These are phyloP conservation scores for Zelleria hepariella DNA, from an alignment of 2,888 invertebrate genomes.

Conservation along the genomic window DNA sequence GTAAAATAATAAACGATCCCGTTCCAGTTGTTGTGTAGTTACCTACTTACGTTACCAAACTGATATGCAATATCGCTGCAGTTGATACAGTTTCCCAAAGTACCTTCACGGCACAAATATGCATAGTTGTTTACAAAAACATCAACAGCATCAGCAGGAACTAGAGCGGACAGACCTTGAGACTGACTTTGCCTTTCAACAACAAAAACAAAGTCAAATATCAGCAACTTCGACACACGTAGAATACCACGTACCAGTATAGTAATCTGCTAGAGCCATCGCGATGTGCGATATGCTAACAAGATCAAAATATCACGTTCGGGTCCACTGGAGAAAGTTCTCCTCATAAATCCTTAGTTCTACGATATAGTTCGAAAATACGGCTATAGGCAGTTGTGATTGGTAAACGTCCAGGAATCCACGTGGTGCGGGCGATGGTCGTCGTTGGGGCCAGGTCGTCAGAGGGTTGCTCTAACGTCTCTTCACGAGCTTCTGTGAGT, in stretches of 20 bases:
- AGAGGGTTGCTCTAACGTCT: conserved; percentile 80
- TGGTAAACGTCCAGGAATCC: conserved; percentile 43
- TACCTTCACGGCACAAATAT: conserved; percentile 5
- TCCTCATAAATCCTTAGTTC: conserved; percentile 47
- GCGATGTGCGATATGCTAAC: conserved; percentile 36
- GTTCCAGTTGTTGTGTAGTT: conserved; percentile 19
- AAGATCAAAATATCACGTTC: background rate
- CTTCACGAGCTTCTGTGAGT: conserved; percentile 93
- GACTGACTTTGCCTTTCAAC: conserved; percentile 31
- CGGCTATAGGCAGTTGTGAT: conserved; percentile 57
- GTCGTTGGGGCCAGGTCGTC: conserved; percentile 43
- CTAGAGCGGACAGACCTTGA: conserved; percentile 49
- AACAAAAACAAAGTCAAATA: conserved; percentile 33
- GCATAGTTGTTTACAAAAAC: conserved; percentile 1
- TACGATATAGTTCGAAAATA: conserved; percentile 46
- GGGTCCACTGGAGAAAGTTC: conserved; percentile 22
- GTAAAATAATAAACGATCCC: conserved; percentile 27
- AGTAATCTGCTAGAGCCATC: conserved; percentile 63
- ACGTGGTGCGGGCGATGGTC: conserved; percentile 54
- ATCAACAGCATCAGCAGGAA: conserved; percentile 20
- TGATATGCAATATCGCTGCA: background rate
- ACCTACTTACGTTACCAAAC: no score
- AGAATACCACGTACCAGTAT: conserved; percentile 52
- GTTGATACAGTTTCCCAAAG: conserved; percentile 2
- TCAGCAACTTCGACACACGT: conserved; percentile 17